These are phyloP conservation scores for Plagodis pulveraria DNA, from an alignment of 2,888 invertebrate genomes.

Conservation along the genomic window DNA sequence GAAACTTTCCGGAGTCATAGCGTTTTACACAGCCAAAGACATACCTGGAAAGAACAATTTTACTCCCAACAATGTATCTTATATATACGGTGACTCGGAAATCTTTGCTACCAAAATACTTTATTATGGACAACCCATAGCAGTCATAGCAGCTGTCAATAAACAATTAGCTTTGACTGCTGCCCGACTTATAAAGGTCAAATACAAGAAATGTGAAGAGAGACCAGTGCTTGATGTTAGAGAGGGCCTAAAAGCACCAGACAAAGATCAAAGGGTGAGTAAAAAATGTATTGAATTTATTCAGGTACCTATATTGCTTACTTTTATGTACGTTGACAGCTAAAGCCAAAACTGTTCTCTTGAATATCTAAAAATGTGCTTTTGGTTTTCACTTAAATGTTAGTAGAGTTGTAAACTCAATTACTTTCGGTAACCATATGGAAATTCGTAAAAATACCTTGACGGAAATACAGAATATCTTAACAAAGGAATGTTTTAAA, in stretches of 20 bases:
- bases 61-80: slow-evolving; percentile 66
- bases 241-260: slow-evolving; percentile 79
- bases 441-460: no score
- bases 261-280: slow-evolving; percentile 69
- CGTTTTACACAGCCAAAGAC: slow-evolving; percentile 87
- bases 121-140: slow-evolving; percentile 91
- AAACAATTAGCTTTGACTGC: slow-evolving; percentile 71
- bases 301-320: no score
- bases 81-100: slow-evolving; percentile 71
- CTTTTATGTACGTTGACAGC: no score
- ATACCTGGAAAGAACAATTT: slow-evolving; percentile 89
- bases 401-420: no score
- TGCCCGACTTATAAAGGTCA: slow-evolving; percentile 75
- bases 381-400: no score
- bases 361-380: no score
- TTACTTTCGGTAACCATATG: no score
- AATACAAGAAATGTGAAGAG: slow-evolving; percentile 75
- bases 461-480: no score
- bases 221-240: slow-evolving; percentile 72
- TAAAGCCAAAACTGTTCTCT: no score
- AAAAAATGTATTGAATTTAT: neutral
- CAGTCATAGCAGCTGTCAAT: slow-evolving; percentile 88
- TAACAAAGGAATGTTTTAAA: no score
- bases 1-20: slow-evolving; percentile 87
- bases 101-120: slow-evolving; percentile 82